Percentiles rank a stretch among this genome's conserved stretches.
These are phyloP conservation scores for Chelon auratus DNA, from an alignment of 2,797 vertebrate species.

Conservation along the genomic window DNA sequence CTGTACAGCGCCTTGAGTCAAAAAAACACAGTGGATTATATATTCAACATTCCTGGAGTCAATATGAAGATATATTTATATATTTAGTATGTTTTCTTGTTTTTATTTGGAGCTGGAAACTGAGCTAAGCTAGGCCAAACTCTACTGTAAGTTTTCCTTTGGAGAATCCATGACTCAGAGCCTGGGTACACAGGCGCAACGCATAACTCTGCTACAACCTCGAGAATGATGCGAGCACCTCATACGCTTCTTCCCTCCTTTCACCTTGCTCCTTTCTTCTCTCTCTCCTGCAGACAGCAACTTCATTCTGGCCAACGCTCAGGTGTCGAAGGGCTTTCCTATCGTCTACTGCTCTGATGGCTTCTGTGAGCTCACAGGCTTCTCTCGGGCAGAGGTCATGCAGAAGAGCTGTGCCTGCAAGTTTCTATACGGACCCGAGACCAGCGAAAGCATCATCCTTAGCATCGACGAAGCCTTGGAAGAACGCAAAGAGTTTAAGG, in stretches of 20 bases:
- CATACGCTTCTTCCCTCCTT: not conserved
- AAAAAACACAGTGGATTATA: conserved; percentile 17
- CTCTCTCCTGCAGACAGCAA: conserved; percentile 91
- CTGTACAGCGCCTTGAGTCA: not conserved
- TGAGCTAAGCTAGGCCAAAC: conserved; percentile 1
- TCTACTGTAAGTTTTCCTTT: conserved; percentile 9
- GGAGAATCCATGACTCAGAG: not conserved
- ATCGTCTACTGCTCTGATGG: conserved; percentile 99
- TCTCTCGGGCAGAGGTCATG: conserved; percentile 96
- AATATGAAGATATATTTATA: conserved; percentile 27
- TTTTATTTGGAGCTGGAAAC: not conserved
- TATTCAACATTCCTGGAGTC: conserved; percentile 9
- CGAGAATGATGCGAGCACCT: not conserved
- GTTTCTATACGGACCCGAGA: conserved; percentile 95
- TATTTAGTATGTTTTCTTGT: not conserved
- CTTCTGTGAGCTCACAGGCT: conserved; percentile 98
- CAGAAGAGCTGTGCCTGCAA: conserved; percentile 98
- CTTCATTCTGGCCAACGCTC: conserved; percentile 98
- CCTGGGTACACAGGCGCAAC: not conserved
- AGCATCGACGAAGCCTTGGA: conserved; percentile 93
- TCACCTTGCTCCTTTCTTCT: not conserved
- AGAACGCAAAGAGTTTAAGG: conserved; percentile 95
- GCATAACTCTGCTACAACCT: too few species aligned
- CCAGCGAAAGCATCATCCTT: conserved; percentile 92
- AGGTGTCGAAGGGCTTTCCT: conserved; percentile 95